Evolutionary conservation across 2,113 vertebrate species (phyloP).

Genomic region (Rhinichthys klamathensis): DNA sequence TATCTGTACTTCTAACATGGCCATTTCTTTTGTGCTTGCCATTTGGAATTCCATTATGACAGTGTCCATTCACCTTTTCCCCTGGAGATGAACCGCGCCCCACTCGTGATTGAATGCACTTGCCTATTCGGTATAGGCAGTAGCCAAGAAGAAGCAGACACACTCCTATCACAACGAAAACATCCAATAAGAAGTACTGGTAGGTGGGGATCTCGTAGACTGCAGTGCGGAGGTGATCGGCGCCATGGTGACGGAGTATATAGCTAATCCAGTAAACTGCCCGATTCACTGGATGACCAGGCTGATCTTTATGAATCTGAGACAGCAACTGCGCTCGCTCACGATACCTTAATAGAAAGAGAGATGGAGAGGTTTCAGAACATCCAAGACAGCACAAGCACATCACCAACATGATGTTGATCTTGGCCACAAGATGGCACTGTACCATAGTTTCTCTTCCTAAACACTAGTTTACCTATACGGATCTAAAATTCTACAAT

Average conservation of each 20-base stretch:
- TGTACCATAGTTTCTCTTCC: not conserved
- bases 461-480: not conserved
- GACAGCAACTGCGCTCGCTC: constrained; percentile 85
- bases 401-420: not conserved
- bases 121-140: constrained; percentile 74
- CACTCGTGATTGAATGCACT: constrained; percentile 67
- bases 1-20: constrained; percentile 85
- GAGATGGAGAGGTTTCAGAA: not conserved
- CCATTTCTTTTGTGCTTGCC: constrained; percentile 93
- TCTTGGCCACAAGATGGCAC: constrained; percentile 33
- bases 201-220: constrained; percentile 87
- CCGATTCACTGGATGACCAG: constrained; percentile 89
- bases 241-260: constrained; percentile 90
- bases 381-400: not conserved
- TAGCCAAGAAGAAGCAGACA: constrained; percentile 74
- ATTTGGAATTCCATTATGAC: constrained; percentile 88
- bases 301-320: constrained; percentile 96
- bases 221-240: constrained; percentile 88
- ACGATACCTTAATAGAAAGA: constrained; percentile 79
- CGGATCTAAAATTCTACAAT: too few relatives aligned
- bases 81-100: constrained; percentile 67
- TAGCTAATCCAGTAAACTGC: constrained; percentile 96
- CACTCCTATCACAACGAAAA: constrained; percentile 76
- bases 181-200: constrained; percentile 95
- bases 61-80: constrained; percentile 87